Evolutionary conservation across 2,888 invertebrate species (phyloP), one percentile per base, ranked within the genome.

Genomic region (Andricus curvator): DNA sequence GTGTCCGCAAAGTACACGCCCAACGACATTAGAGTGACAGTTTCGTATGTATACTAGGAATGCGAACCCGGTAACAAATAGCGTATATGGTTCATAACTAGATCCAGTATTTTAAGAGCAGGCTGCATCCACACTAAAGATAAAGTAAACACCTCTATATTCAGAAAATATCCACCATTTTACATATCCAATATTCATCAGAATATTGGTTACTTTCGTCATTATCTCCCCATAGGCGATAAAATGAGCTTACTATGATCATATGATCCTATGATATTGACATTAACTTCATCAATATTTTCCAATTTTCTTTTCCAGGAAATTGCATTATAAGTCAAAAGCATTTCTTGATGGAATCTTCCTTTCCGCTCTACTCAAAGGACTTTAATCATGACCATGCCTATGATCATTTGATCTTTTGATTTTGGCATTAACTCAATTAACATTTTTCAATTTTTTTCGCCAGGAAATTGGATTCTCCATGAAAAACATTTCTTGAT

Each of bases 11-110:
- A 51, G 44, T 70, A 15, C 15, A 62, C 62, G 70, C 48, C 70
- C 70, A 48, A 70, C 48, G 25, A 25, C 70, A 48, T 70, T 25
- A 70, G 70, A 51, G 70, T 70, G 70, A 70, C 70, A 70, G 70
- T 25, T 70, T 70, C 48, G 51, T 70, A 48, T 68, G 68, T 25
- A n/a, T n/a, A 44, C 25, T 15, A 15, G 68, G 25, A 68, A 48
- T 8, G 25, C 44, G 25, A 70, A 29, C 48, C 29, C 48, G 29
- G 70, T 51, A 70, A 70, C 48, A 70, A 70, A 70, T 70, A 29
- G 70, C 48, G 15, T 62, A 25, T 62, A 25, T 25, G 62, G 25
- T 62, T 62, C 13, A 4, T 25, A 62, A 62, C 25, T 25, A 62
- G 60, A 25, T 62, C 25, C 11, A 62, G 22, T n/a, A 4, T 62